Percentiles rank a stretch among this genome's conserved stretches.
Evolutionary conservation across 2,113 vertebrate genomes (phyloP).

Genomic region (Corythornis cristatus): DNA sequence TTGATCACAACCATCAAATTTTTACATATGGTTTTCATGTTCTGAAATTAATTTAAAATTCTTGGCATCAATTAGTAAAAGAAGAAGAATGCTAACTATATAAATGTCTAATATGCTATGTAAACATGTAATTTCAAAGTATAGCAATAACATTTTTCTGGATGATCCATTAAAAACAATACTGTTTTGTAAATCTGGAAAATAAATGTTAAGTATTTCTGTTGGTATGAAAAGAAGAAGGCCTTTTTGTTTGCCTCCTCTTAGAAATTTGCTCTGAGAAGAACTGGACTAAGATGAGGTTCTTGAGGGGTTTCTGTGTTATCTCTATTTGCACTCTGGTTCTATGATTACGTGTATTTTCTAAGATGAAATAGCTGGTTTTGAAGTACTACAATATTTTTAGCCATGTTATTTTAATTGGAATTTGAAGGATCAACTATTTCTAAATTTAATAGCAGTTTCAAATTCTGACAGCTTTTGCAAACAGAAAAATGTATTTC

Average conservation of each 20-base stretch:
- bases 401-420: not conserved
- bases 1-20: conserved; percentile 33
- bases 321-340: conserved; percentile 8
- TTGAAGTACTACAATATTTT: not conserved
- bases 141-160: conserved; percentile 25
- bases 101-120: not conserved
- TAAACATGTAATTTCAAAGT: conserved; percentile 38
- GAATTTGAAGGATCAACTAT: not conserved
- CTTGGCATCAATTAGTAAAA: conserved; percentile 64
- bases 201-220: conserved; percentile 44
- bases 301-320: not conserved
- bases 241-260: not conserved
- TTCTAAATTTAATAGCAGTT: not conserved
- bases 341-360: not conserved
- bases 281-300: not conserved
- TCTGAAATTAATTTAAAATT: conserved; percentile 46
- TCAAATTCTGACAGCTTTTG: not conserved
- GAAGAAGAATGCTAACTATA: not conserved
- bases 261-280: not conserved
- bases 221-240: not conserved
- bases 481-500: not conserved
- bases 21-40: conserved; percentile 65
- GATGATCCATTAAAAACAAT: conserved; percentile 28
- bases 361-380: not conserved
- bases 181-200: conserved; percentile 43